Conservation (phyloP, 2,888 invertebrate genomes). For the Eudemis profundana region DNA sequence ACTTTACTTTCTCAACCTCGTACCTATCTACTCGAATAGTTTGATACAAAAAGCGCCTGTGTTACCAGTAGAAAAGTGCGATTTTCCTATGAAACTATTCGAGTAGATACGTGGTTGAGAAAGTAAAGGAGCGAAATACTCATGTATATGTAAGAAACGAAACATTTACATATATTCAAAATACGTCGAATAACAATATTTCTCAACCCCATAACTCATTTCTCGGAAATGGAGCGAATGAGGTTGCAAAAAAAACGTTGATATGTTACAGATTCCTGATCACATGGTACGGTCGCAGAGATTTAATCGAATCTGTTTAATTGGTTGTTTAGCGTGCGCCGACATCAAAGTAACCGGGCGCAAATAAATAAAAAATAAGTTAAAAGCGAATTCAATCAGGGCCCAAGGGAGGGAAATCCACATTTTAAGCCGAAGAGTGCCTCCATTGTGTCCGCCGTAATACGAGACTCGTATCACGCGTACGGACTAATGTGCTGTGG, state of each 20-base stretch:
- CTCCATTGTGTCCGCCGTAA: constrained; percentile 38
- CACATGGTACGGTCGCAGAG: constrained; percentile 58
- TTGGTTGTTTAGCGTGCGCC: constrained; percentile 76
- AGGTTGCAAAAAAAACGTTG: constrained; percentile 50
- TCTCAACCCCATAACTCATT: constrained; percentile 33
- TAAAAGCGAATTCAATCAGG: constrained; percentile 79
- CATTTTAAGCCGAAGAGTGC: constrained; percentile 53
- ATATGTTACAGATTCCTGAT: constrained; percentile 55
- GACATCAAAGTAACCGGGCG: constrained; percentile 74
- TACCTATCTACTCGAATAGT: too few relatives aligned
- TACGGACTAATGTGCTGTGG: constrained; percentile 9
- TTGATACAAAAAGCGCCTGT: too few relatives aligned
- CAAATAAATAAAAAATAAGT: constrained; percentile 80
- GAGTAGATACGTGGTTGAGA: too few relatives aligned
- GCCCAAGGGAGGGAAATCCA: constrained; percentile 66
- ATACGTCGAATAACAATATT: not conserved
- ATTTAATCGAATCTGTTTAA: constrained; percentile 75
- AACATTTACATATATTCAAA: not conserved
- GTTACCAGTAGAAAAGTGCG: too few relatives aligned
- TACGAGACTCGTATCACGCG: constrained; percentile 3
- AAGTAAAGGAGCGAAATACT: too few relatives aligned
- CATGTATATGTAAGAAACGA: not conserved
- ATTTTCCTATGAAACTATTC: too few relatives aligned
- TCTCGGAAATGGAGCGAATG: constrained; percentile 49
- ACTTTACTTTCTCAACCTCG: too few relatives aligned